Conservation (phyloP, 2,888 invertebrate species). For the Trachelus tabidus region DNA sequence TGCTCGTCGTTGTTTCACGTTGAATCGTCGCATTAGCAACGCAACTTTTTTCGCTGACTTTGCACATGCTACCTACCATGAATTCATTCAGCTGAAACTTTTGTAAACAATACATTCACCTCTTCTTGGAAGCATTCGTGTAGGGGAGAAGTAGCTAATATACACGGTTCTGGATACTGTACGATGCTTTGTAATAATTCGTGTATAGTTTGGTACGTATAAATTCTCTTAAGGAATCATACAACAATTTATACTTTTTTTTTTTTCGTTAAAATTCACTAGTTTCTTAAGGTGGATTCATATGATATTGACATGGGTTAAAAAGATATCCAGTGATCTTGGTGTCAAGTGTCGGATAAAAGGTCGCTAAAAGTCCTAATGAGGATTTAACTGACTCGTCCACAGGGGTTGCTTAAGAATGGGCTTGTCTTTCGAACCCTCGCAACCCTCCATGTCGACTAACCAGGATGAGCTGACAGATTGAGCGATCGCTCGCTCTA, state of each 20-base stretch:
- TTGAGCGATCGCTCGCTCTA: conserved; percentile 45
- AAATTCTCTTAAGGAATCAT: neutral
- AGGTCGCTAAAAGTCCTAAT: conserved; percentile 40
- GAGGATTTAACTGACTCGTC: conserved; percentile 55
- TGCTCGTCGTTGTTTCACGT: neutral
- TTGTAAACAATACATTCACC: conserved; percentile 52
- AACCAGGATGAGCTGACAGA: conserved; percentile 36
- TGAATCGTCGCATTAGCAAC: conserved; percentile 17
- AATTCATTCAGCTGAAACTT: conserved; percentile 51
- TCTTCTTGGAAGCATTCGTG: conserved; percentile 25
- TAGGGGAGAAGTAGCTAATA: neutral
- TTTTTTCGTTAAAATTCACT: neutral
- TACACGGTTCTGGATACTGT: neutral
- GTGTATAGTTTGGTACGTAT: neutral
- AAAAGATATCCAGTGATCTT: neutral
- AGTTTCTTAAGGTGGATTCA: neutral
- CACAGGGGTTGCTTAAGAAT: conserved; percentile 49
- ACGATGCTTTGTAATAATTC: neutral
- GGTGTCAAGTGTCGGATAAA: conserved; percentile 33
- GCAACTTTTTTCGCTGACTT: conserved; percentile 43
- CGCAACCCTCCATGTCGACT: conserved; percentile 39
- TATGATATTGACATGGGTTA: neutral
- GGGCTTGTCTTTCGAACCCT: conserved; percentile 45
- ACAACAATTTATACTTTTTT: neutral
- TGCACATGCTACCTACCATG: conserved; percentile 41